Percentiles rank a stretch among this genome's conserved stretches.
phyloP scores from a whole-genome alignment of 2,797 vertebrate species.

The Bradypodion pumilum region DNA sequence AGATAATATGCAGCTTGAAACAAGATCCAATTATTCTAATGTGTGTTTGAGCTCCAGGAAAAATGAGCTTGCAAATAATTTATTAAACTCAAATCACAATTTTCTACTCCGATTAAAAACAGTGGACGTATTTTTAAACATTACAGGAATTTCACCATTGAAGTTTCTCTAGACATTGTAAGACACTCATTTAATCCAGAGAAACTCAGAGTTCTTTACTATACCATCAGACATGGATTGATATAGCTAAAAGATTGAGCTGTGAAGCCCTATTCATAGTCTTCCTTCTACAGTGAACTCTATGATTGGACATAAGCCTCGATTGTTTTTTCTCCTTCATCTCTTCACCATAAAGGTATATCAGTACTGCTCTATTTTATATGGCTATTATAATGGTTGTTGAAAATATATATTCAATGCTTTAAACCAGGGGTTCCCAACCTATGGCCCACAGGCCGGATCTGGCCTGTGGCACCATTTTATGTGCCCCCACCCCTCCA shows the following conservation, averaged over 20 bases:
- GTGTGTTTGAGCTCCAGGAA: slow-evolving; percentile 16
- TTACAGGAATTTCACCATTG: background rate
- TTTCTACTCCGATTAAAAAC: background rate
- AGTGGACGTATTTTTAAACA: background rate
- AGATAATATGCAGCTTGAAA: background rate
- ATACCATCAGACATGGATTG: background rate
- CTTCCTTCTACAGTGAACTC: background rate
- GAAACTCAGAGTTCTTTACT: background rate
- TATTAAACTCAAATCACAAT: slow-evolving; percentile 37
- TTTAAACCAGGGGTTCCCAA: too few relatives aligned
- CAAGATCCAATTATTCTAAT: slow-evolving; percentile 44
- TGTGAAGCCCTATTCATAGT: background rate
- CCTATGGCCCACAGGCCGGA: too few relatives aligned
- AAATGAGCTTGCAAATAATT: slow-evolving; percentile 59
- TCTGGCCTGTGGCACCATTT: too few relatives aligned
- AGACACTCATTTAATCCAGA: background rate
- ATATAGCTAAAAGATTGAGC: background rate
- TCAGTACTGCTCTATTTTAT: background rate
- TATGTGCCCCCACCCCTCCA: too few relatives aligned
- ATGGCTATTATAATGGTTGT: background rate
- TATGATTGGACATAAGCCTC: background rate
- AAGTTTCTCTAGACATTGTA: background rate
- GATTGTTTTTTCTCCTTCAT: background rate
- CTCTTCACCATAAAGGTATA: background rate
- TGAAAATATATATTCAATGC: background rate